Percentiles rank a stretch among this genome's conserved stretches.
Evolutionary conservation across 2,888 invertebrate genomes (phyloP).

Genomic region (Perizoma affinitatum): DNA sequence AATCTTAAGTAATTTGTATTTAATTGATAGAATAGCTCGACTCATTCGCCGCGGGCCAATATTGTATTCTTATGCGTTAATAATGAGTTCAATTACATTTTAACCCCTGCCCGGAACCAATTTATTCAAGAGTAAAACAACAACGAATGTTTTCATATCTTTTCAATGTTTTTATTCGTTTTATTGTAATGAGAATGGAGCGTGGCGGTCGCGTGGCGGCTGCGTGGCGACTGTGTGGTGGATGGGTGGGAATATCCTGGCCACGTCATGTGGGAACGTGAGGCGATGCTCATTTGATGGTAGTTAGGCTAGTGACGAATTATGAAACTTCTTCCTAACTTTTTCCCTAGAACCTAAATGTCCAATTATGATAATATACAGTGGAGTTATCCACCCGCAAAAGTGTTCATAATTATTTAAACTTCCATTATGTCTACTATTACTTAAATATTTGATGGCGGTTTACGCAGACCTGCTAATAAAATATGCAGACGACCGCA

Average conservation of each 20-base stretch:
- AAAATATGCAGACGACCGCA: slow-evolving; percentile 67
- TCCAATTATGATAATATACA: too few species aligned
- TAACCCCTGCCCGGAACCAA: slow-evolving; percentile 75
- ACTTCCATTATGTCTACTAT: slow-evolving; percentile 30
- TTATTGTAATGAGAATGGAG: slow-evolving; percentile 72
- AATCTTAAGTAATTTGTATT: too few species aligned
- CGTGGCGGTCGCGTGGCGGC: slow-evolving; percentile 52
- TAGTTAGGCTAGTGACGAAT: slow-evolving; percentile 16
- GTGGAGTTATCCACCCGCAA: too few species aligned
- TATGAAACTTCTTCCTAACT: too few species aligned
- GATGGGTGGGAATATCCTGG: slow-evolving; percentile 79
- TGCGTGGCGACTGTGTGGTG: slow-evolving; percentile 58
- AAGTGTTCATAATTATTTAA: slow-evolving; percentile 8
- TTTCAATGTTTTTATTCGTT: slow-evolving; percentile 67
- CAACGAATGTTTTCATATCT: slow-evolving; percentile 75
- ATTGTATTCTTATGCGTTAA: slow-evolving; percentile 51
- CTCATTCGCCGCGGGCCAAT: slow-evolving; percentile 15
- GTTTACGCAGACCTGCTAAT: slow-evolving; percentile 53
- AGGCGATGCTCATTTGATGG: slow-evolving; percentile 33
- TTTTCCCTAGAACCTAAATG: too few species aligned
- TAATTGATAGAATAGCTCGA: background rate
- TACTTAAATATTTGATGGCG: slow-evolving; percentile 48
- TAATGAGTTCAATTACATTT: slow-evolving; percentile 81
- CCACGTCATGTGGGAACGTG: slow-evolving; percentile 74
- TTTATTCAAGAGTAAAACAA: slow-evolving; percentile 72